Conservation (phyloP, 1,140 invertebrate genomes). For the Eupristina koningsbergeri region DNA sequence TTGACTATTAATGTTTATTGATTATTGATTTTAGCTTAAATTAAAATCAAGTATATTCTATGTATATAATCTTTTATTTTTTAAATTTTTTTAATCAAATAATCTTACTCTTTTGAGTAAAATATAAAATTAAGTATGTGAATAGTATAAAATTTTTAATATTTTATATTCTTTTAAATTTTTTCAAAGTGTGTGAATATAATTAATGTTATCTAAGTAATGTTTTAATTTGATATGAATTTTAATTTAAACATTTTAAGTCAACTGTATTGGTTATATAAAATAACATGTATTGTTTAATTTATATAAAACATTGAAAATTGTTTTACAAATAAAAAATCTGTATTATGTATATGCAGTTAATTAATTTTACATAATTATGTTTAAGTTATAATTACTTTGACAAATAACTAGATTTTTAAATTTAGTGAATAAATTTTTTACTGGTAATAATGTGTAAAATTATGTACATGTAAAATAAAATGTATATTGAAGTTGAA, state of each 20-base stretch:
- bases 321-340: constrained; percentile 28
- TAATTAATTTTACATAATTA: constrained; percentile 39
- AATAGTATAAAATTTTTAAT: constrained; percentile 41
- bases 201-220: constrained; percentile 24
- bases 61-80: constrained; percentile 48
- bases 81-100: constrained; percentile 39
- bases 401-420: constrained; percentile 15
- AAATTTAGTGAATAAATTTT: constrained; percentile 27
- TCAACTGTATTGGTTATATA: constrained; percentile 17
- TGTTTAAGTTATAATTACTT: constrained; percentile 30
- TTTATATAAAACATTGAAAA: constrained; percentile 16
- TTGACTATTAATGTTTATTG: not conserved
- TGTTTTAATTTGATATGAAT: constrained; percentile 38
- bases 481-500: constrained; percentile 46
- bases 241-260: constrained; percentile 34
- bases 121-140: constrained; percentile 18
- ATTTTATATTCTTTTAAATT: constrained; percentile 39
- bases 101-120: constrained; percentile 50
- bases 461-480: constrained; percentile 48
- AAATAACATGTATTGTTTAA: constrained; percentile 13
- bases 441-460: constrained; percentile 46
- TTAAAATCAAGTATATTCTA: constrained; percentile 29
- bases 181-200: constrained; percentile 20
- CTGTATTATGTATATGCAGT: constrained; percentile 26
- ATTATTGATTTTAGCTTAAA: constrained; percentile 29